Evolutionary conservation across 1,140 invertebrate genomes (phyloP), one percentile per base, ranked within the genome.

Genomic region (Saxidomus purpurata): DNA sequence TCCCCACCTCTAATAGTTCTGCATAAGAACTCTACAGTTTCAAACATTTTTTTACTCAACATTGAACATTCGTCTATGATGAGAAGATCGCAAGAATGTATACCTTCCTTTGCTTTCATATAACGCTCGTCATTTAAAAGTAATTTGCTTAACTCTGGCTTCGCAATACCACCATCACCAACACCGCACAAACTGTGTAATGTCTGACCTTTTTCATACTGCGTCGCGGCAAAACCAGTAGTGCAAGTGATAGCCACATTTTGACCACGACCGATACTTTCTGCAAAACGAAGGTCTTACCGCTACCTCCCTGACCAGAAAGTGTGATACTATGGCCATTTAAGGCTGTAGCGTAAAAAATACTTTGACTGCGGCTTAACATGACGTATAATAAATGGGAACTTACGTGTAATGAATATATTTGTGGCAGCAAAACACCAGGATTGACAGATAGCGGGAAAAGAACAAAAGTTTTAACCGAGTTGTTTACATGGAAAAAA

Each of bases 121-220:
- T 9, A 71, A 36, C 36, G 2, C 34, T 71, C 67, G 13, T 71
- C 67, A 34, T 71, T 55, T 19, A 11, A 22, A 55, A 55, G 15
- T 22, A 55, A 55, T 4, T 19, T 6, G 9, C 9, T 55, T 55
- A 55, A 55, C 22, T 55, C 52, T 55, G 9, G 3, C n/a, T 55
- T 55, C 11, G 15, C 2, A 22, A 55, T 55, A 19, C 52, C 19
- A 55, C 52, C 52, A 55, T 55, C 52, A 15, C 52, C 52, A 55
- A 22, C 22, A 36, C 67, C 67, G 34, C 67, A 71, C 67, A 22
- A 71, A 40, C 67, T 71, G 67, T 71, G 67, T 15, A 71, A 8
- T 40, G 67, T 71, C 22, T 71, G 15, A 13, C 67, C 67, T 34
- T 71, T 71, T 28, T 34, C 11, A 22, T 71, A 71, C 22, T 71